Percentiles rank a stretch among this genome's conserved stretches.
phyloP scores from a whole-genome alignment of 1,140 invertebrate species.

The Globodera rostochiensis region DNA sequence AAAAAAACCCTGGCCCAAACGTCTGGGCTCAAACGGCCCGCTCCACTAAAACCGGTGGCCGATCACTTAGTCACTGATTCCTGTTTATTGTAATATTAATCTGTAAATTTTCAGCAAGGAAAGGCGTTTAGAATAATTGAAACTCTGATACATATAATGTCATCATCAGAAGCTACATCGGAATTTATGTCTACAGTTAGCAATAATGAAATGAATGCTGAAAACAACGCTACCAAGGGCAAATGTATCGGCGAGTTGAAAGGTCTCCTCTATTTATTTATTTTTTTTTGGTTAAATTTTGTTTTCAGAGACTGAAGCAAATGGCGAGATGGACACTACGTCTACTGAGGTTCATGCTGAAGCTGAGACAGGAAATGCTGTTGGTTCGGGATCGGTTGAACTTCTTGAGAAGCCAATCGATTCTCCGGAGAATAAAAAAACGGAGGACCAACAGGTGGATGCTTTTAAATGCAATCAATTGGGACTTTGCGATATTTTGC shows the following conservation, averaged over 20 bases:
- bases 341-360: not conserved
- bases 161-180: not conserved
- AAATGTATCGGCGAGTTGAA: not conserved
- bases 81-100: too few species aligned
- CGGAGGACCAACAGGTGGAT: not conserved
- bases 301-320: not conserved
- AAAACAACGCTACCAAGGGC: not conserved
- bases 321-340: not conserved
- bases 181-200: not conserved
- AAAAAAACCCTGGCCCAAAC: too few species aligned
- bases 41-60: too few species aligned
- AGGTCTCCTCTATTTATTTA: not conserved
- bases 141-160: not conserved
- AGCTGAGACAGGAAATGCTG: not conserved
- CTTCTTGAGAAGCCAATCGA: not conserved
- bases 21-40: too few species aligned
- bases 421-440: not conserved
- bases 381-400: not conserved
- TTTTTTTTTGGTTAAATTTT: not conserved
- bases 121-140: too few species aligned
- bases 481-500: too few species aligned
- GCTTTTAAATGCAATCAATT: not conserved
- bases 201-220: not conserved
- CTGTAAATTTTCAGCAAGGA: too few species aligned
- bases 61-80: too few species aligned